Base-by-base conservation (phyloP, 2,888 invertebrate species). In the Drosophila meridiana region DNA sequence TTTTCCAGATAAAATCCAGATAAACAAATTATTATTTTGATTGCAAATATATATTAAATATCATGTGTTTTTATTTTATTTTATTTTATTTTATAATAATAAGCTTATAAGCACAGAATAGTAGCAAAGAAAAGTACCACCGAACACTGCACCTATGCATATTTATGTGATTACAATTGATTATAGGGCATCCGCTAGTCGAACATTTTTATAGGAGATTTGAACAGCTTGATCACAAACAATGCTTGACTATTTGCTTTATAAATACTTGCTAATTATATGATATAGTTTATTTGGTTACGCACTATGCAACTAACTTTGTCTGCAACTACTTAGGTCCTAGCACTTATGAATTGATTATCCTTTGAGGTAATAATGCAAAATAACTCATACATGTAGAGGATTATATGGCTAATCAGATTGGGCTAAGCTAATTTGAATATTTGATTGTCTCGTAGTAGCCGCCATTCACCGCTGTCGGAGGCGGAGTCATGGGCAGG, bases 381-480 rank as follows among this genome's bases (percentile, higher is more conserved):
- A 67, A 73, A 48, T 61, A 59, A 67, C 65, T 63, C 58, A 68
- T 65, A 43, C 28, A 60, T 40, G 20, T 38, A 50, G 13, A 28
- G 28, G n/a, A 20, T 13, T 34, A 8, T 7, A 32, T 28, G 58
- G 36, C 47, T 40, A 47, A 48, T n/a, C 14, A 48, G 11, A 50
- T 59, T 42, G 26, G 45, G 38, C 36, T 40, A n/a, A 7, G 11
- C 66, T 84, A 91, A 73, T 90, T 91, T 59, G 90, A 83, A 83
- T 91, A 92, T 78, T 92, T 92, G 56, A 91, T 88, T 67, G 88
- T 87, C 68, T 92, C 92, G 62, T 91, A 92, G 74, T 91, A 92
- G 47, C 77, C 79, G 45, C 82, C 72, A 63, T 69, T 78, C 60
- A 89, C 83, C 55, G 90, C 71, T 4, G 87, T 87, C 13, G 92